phyloP scores from a whole-genome alignment of 1,140 invertebrate genomes.

The Scaptodrosophila lebanonensis region DNA sequence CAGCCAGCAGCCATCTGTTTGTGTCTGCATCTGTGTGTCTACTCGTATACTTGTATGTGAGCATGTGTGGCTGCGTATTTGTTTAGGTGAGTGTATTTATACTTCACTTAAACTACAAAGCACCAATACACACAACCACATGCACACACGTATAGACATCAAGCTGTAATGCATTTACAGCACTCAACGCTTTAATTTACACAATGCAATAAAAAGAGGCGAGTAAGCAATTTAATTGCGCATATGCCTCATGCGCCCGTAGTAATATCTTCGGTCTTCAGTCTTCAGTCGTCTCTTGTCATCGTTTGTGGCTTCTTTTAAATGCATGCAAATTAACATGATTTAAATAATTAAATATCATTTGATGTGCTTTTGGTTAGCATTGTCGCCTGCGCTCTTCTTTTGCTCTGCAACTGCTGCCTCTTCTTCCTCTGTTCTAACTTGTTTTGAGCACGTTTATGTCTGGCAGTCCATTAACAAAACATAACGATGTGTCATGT shows the following conservation, averaged over 20 bases:
- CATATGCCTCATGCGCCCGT: background rate
- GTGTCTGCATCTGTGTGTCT: background rate
- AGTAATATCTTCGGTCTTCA: background rate
- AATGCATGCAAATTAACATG: slow-evolving; percentile 63
- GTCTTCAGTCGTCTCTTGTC: background rate
- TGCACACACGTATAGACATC: no score
- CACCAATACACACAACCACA: no score
- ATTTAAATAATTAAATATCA: slow-evolving; percentile 72
- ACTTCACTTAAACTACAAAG: slow-evolving; percentile 12
- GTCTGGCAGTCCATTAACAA: slow-evolving; percentile 63
- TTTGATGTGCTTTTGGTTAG: slow-evolving; percentile 56
- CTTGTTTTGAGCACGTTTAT: slow-evolving; percentile 26
- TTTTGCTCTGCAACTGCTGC: slow-evolving; percentile 2
- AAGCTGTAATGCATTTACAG: slow-evolving; percentile 35
- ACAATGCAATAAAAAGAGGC: no score
- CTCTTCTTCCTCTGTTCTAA: slow-evolving; percentile 16
- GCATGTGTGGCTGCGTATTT: slow-evolving; percentile 19
- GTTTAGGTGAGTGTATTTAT: slow-evolving; percentile 39
- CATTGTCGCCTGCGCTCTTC: slow-evolving; percentile 16
- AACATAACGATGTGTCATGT: slow-evolving; percentile 71
- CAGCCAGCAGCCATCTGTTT: background rate
- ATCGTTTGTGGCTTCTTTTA: slow-evolving; percentile 30
- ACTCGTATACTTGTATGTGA: background rate
- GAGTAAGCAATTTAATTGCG: slow-evolving; percentile 34
- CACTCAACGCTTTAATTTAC: background rate